phyloP scores from a whole-genome alignment of 2,113 vertebrate species.

The Gadus macrocephalus region DNA sequence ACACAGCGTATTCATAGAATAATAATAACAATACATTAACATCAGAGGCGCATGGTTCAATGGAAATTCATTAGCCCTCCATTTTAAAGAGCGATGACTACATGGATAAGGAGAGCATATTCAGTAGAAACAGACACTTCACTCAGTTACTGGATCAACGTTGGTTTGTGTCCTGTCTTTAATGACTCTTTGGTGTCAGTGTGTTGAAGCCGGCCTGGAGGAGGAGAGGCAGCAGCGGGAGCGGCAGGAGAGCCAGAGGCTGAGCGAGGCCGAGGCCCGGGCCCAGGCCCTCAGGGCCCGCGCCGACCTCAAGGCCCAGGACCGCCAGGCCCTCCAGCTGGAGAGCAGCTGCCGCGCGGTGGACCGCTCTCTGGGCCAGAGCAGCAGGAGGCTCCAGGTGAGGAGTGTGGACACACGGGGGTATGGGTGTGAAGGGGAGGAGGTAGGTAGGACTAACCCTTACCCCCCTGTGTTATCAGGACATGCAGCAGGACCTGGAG shows the following conservation, averaged over 20 bases:
- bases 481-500: constrained; percentile 92
- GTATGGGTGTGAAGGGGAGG: too few relatives aligned
- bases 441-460: not conserved
- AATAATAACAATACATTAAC: too few relatives aligned
- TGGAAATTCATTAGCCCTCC: too few relatives aligned
- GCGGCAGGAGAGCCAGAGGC: constrained; percentile 82
- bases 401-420: constrained; percentile 19
- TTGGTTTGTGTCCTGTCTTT: not conserved
- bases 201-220: constrained; percentile 84
- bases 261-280: constrained; percentile 87
- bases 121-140: not conserved
- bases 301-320: constrained; percentile 86
- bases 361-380: constrained; percentile 88
- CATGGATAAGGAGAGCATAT: too few relatives aligned
- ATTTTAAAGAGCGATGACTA: too few relatives aligned
- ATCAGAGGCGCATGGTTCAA: too few relatives aligned
- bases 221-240: constrained; percentile 86
- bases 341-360: constrained; percentile 92
- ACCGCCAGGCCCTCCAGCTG: constrained; percentile 86
- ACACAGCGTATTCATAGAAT: too few relatives aligned
- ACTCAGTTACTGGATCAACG: not conserved
- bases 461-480: constrained; percentile 52
- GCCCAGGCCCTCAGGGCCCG: constrained; percentile 84
- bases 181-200: constrained; percentile 27
- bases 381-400: constrained; percentile 87